Evolutionary conservation across 2,113 vertebrate genomes (phyloP), one percentile per base, ranked within the genome.

Genomic region (Forbesichthys agassizii): DNA sequence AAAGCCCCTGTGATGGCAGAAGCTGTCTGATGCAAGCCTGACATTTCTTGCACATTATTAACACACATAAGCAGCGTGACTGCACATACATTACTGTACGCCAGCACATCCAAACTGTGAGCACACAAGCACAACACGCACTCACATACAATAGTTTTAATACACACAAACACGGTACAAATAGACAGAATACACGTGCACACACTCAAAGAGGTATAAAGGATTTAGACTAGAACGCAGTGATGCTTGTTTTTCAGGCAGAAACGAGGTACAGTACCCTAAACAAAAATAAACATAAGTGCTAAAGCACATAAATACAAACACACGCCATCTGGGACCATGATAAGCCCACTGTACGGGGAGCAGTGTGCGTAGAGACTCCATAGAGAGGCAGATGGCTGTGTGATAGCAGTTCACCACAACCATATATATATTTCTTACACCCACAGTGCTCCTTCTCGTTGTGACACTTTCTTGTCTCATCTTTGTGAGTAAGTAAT

Each of bases 271-370:
- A 12, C 49, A 20, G 20, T 20, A 49, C 57, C 16, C 16, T 16
- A 73, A 63, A 74, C 55, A 77, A 71, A 71, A n/a, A 48, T 47
- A 64, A 75, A 69, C 60, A 72, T 52, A 59, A 53, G n/a, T 9
- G 36, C n/a, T 59, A 33, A 68, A 46, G 52, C 66, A 42, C 60
- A 61, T 33, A 53, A 47, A 57, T 68, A 33, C 68, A 48, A 42
- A 69, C 70, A 57, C 54, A 62, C 74, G 62, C 63, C 83, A 80
- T 77, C 78, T 79, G 76, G 65, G 76, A 86, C 77, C 54, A 64
- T 3, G 72, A 71, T 16, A 80, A 77, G 76, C 83, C 80, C 80
- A 67, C 65, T 46, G 71, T 49, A 74, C 69, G 69, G 71, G 80
- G 61, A 58, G 59, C 66, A 61, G n/a, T 70, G 54, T 71, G 63